Conservation (phyloP, 23 tunicate species). For the Styela plicata region DNA sequence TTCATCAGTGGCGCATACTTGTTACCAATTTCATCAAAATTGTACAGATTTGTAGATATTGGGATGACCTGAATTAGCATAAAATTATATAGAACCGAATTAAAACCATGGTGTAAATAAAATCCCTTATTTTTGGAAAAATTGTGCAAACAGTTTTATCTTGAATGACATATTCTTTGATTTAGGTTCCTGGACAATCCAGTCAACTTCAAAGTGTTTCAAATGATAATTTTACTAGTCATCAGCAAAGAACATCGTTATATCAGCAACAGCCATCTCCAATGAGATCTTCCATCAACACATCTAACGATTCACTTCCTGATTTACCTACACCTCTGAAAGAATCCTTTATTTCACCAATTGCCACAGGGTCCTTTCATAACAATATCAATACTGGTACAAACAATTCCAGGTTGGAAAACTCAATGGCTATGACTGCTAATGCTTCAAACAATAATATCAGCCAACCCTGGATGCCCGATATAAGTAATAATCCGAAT, state of each 20-base stretch:
- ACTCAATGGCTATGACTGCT: not conserved
- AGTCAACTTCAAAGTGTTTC: not conserved
- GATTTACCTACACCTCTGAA: conserved; percentile 52
- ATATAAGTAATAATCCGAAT: not conserved
- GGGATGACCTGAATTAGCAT: too few species aligned
- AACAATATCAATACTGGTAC: not conserved
- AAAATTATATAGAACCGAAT: too few species aligned
- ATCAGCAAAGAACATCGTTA: not conserved
- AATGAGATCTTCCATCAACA: not conserved
- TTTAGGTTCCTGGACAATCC: not conserved
- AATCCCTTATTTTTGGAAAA: not conserved
- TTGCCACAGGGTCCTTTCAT: not conserved
- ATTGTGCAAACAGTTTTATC: too few species aligned
- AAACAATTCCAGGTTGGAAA: not conserved
- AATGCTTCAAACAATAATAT: not conserved
- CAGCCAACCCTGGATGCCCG: not conserved
- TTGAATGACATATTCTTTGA: not conserved
- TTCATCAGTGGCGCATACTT: too few species aligned
- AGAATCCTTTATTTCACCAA: conserved; percentile 1
- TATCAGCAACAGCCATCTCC: conserved; percentile 4
- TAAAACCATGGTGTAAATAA: too few species aligned
- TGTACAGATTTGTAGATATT: too few species aligned
- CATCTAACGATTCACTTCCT: conserved; percentile 22
- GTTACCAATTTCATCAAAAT: too few species aligned
- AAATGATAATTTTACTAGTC: not conserved